A percentile compares a stretch with the other conserved stretches of the same genome.
Conservation (phyloP, 2,888 invertebrate species). For the Ormia ochracea region DNA sequence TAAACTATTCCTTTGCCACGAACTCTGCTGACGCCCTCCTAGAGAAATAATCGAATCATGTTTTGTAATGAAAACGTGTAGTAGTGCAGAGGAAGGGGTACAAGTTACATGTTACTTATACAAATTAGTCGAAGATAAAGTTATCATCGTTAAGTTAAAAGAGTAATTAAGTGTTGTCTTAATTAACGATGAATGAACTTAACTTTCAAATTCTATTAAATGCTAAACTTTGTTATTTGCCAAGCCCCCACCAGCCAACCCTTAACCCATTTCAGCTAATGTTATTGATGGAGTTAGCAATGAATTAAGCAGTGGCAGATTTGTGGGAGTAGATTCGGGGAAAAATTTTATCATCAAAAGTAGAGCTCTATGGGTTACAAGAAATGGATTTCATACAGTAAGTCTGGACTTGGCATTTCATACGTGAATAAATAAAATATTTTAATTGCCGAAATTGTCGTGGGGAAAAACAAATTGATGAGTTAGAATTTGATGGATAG, state of each 20-base stretch:
- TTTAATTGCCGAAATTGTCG: too few species aligned
- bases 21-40: constrained; percentile 3
- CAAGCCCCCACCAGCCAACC: too few species aligned
- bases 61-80: neutral
- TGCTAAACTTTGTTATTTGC: constrained; percentile 19
- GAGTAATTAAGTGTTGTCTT: constrained; percentile 59
- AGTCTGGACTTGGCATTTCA: too few species aligned
- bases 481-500: too few species aligned
- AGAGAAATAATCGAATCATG: neutral
- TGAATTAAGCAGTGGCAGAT: neutral
- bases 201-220: constrained; percentile 57
- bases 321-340: too few species aligned
- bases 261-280: neutral
- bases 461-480: too few species aligned
- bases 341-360: too few species aligned
- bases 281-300: too few species aligned
- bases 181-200: constrained; percentile 60
- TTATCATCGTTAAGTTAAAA: constrained; percentile 49
- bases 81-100: neutral
- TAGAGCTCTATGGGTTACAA: too few species aligned
- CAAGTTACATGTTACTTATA: neutral
- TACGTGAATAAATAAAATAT: too few species aligned
- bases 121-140: constrained; percentile 55
- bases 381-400: too few species aligned
- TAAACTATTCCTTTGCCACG: neutral